Evolutionary conservation across 2,797 vertebrate species (phyloP), one percentile per base, ranked within the genome.

Genomic region (Merluccius polli): DNA sequence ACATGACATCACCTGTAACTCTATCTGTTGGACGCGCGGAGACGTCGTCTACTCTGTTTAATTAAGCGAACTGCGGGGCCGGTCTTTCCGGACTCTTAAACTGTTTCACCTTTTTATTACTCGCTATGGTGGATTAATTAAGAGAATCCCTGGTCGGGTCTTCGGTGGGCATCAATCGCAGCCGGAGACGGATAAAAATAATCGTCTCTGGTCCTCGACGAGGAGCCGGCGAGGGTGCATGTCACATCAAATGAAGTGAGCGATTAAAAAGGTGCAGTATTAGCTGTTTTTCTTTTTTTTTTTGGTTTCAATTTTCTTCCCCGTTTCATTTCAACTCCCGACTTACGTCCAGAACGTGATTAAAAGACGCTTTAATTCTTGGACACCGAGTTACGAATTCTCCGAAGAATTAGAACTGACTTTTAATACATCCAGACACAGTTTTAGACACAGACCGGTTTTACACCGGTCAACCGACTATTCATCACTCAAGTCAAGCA

Each of bases 121-220:
- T 70, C 78, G 82, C 83, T 83, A 89, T 79, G 78, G 68, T 83
- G 87, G 88, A 90, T 93, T 89, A 92, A 91, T 87, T 90, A 90
- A 85, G 87, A 82, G 89, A 89, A 90, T 91, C 88, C 71, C 83
- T 84, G 32, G 82, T 86, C 82, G 70, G 79, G 87, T 80, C 85
- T 84, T 85, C 59, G 75, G 81, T 35, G 90, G 89, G 86, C 87
- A 86, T 83, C 79, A 76, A 85, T 69, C 81, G 77, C 81, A 82
- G 83, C 52, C 52, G n/a, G 52, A 21, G 52, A 59, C 52, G 21
- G 52, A 59, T 59, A 24, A 21, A n/a, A 24, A 59, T 52, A 52
- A 52, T 52, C 52, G 8, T 24, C 52, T 59, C 52, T 24, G 5
- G 21, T 48, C 44, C 6, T 21, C 7, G 59, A 27, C n/a, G 59